Base-by-base conservation (phyloP, 2,888 invertebrate genomes). In the Sesia apiformis region DNA sequence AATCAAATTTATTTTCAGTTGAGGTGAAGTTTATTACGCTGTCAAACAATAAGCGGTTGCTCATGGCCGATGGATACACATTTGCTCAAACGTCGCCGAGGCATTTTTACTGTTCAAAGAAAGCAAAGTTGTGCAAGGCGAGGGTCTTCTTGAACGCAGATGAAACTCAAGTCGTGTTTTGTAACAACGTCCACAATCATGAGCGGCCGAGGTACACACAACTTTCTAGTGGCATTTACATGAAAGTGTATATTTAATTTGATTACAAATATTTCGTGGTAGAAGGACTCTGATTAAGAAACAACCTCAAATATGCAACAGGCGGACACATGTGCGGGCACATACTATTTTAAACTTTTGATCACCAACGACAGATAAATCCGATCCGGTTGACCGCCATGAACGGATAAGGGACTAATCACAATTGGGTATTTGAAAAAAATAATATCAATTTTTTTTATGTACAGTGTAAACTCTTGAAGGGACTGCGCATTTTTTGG, bases 31-130 rank as follows among this genome's bases (percentile, higher is more conserved):
- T 46, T 46, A 46, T 50, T 7, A 38, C 5, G 8, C 23, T 38
- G 50, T 4, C 38, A 38, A 38, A 50, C 50, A 5, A 40, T n/a
- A 39, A 39, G 40, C 39, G 52, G 4, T 52, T 52, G 8, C n/a
- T 52, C 38, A 52, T 56, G 38, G 8, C 49, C 7, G 52, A 53
- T 8, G 56, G 56, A 6, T 56, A 51, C 49, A 56, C 56, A 23
- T 56, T 53, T 38, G 51, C 56, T 7, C 56, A 56, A 52, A 51
- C 8, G 57, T 58, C 7, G 3, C 61, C 61, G 40, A 53, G 8
- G 50, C 43, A 53, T 53, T 53, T 46, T 72, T 77, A 76, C 54
- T 78, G 76, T 53, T 77, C 76, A 0, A 64, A 67, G 46, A 67
- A 63, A 42, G 4, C 53, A 0, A 72, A 67, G 52, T 74, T 74